Percentiles rank a stretch among this genome's conserved stretches.
Evolutionary conservation across 2,113 vertebrate species (phyloP).

Genomic region (Tympanuchus pallidicinctus): DNA sequence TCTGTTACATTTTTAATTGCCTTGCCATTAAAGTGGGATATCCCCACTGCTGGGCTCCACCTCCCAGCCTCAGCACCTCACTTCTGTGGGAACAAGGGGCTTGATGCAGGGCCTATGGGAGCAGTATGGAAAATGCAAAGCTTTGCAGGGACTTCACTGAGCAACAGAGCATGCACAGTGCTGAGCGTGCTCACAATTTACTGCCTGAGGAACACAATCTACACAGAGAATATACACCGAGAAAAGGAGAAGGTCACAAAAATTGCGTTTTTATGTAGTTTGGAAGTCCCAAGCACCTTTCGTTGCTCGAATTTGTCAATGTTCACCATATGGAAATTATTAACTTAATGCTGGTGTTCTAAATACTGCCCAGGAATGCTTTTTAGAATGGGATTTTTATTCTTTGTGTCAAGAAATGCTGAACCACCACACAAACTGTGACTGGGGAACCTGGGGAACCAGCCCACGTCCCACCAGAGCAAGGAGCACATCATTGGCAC

Average conservation of each 20-base stretch:
- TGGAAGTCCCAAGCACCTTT: slow-evolving; percentile 26
- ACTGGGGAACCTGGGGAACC: neutral
- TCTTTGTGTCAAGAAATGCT: slow-evolving; percentile 15
- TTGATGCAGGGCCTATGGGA: neutral
- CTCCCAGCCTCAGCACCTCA: neutral
- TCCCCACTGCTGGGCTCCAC: neutral
- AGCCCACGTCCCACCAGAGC: neutral
- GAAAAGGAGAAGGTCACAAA: slow-evolving; percentile 6
- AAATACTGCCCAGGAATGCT: slow-evolving; percentile 52
- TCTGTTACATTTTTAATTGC: slow-evolving; percentile 61
- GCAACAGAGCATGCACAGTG: neutral
- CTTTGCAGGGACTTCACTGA: neutral
- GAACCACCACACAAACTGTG: neutral
- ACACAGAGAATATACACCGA: neutral
- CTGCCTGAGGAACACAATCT: neutral
- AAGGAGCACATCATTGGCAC: neutral
- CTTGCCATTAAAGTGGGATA: slow-evolving; percentile 46
- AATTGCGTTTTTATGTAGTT: slow-evolving; percentile 10
- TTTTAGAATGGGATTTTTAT: slow-evolving; percentile 39
- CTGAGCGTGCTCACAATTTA: slow-evolving; percentile 18
- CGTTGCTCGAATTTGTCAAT: slow-evolving; percentile 58
- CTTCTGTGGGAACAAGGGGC: neutral
- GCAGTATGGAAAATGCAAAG: slow-evolving; percentile 27
- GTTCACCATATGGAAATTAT: slow-evolving; percentile 74
- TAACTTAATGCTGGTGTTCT: slow-evolving; percentile 49